Evolutionary conservation across 2,797 vertebrate genomes (phyloP).

Genomic region (Coccyzus lansbergi): DNA sequence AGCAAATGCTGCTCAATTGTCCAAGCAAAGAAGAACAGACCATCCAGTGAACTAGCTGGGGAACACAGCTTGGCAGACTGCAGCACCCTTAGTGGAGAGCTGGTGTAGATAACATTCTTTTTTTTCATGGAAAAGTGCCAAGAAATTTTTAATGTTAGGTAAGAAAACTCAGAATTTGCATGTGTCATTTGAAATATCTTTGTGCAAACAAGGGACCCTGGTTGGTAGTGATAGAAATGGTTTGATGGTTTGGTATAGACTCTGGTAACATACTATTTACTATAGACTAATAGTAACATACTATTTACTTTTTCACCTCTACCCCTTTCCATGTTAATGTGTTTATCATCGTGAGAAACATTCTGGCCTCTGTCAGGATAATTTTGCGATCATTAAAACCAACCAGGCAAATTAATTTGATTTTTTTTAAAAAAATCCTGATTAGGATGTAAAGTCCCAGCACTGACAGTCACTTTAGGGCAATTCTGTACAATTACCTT

Average conservation of each 20-base stretch:
- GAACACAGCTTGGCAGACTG: background rate
- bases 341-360: background rate
- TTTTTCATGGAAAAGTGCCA: background rate
- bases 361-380: background rate
- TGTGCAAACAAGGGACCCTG: background rate
- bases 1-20: conserved; percentile 25
- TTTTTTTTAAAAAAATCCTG: background rate
- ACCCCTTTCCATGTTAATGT: background rate
- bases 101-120: background rate
- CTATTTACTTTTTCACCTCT: background rate
- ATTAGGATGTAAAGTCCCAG: background rate
- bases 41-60: background rate
- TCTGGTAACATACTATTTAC: background rate
- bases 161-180: background rate
- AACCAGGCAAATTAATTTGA: background rate
- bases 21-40: background rate
- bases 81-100: background rate
- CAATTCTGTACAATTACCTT: background rate
- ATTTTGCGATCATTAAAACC: background rate
- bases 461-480: background rate
- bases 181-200: background rate
- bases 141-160: background rate
- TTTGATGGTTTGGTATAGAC: background rate
- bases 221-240: background rate
- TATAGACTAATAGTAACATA: too few relatives aligned